Base-by-base conservation (phyloP, 2,113 vertebrate species). In the Prochilodus magdalenae region DNA sequence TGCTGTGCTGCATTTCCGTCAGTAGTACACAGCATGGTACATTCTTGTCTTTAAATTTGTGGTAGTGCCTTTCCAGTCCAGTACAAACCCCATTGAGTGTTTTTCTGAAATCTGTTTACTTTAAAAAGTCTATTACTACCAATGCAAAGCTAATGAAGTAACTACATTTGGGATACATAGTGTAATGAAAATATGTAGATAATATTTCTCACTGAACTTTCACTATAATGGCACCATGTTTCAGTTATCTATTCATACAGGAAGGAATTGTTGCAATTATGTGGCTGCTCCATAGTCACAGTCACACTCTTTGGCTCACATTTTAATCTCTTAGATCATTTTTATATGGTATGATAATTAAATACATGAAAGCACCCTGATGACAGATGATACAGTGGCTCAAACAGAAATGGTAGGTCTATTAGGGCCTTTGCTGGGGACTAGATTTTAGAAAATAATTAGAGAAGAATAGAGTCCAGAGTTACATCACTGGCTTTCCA, bases 351-450 rank as follows among this genome's bases (percentile, higher is more conserved):
- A 69, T 62, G 22, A 80, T 40, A 53, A 71, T 70, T 14, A 33
- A 71, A 49, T n/a, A 67, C 62, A 71, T 69, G 20, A 74, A 47
- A 60, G 60, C 75, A 30, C 60, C 26, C 70, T 49, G 16, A 65
- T 77, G 83, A 81, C 13, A 47, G n/a, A 77, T 77, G 53, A n/a
- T 67, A 13, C 47, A 85, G 70, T 36, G 72, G 13, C 33, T 85
- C 5, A 73, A 80, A 51, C 26, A 11, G 47, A 40, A 27, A 24
- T 22, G 8, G 47, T 44, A 40, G 33, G 59, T 30, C 49, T 49
- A 62, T 72, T 60, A 53, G 67, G 60, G 44, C 7, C n/a, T 73
- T 69, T 69, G 3, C 79, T 49, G 33, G 71, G 53, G 70, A 74
- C 47, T 74, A 62, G 24, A 74, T 78, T 73, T 82, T 62, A 70